Evolutionary conservation across 1,140 invertebrate species (phyloP).

Genomic region (Drosophila biarmipes): DNA sequence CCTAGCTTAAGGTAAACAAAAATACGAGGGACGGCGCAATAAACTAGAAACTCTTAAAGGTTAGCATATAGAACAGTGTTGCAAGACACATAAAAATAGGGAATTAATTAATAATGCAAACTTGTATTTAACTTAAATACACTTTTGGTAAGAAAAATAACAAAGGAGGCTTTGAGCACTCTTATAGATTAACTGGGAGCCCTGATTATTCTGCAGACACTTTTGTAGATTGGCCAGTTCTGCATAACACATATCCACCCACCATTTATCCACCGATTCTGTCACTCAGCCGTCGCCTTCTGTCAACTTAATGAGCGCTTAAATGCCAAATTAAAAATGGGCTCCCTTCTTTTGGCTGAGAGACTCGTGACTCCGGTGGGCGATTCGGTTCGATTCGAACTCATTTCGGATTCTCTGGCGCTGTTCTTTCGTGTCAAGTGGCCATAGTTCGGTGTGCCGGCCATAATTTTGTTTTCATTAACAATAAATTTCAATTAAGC

Average conservation of each 20-base stretch:
- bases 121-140: too few species aligned
- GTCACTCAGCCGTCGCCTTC: conserved; percentile 53
- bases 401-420: conserved; percentile 29
- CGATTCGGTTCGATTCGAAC: conserved; percentile 34
- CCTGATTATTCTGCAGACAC: background rate
- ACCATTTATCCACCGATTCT: conserved; percentile 44
- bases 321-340: conserved; percentile 70
- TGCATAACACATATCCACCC: conserved; percentile 35
- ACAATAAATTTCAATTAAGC: conserved; percentile 84
- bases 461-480: conserved; percentile 78
- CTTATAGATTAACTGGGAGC: too few species aligned
- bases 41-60: too few species aligned
- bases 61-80: too few species aligned
- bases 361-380: conserved; percentile 44
- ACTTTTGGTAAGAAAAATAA: too few species aligned
- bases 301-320: conserved; percentile 70
- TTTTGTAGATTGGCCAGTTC: conserved; percentile 13
- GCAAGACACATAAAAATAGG: too few species aligned
- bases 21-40: too few species aligned
- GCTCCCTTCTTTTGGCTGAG: conserved; percentile 5
- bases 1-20: too few species aligned
- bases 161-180: too few species aligned
- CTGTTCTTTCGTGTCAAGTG: conserved; percentile 74
- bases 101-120: too few species aligned
- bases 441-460: conserved; percentile 39